These are phyloP conservation scores for Lasiommata megera DNA, from an alignment of 2,888 invertebrate genomes.

Conservation along the genomic window DNA sequence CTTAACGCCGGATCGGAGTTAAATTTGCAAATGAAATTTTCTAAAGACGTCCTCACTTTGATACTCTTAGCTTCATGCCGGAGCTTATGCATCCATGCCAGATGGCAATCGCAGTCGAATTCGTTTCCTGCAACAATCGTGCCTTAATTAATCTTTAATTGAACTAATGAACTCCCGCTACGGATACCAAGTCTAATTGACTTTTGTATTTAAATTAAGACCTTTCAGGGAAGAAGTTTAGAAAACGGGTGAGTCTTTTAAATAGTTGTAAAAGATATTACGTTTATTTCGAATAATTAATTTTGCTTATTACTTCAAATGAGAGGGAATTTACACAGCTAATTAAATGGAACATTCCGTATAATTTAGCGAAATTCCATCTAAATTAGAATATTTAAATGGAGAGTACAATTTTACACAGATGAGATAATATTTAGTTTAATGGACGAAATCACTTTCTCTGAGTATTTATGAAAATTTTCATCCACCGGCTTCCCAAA, in stretches of 20 bases:
- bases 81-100: slow-evolving; percentile 90
- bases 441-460: no score
- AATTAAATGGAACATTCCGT: slow-evolving; percentile 4
- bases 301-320: slow-evolving; percentile 11
- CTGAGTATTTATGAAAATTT: no score
- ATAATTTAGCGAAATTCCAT: background rate
- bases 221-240: slow-evolving; percentile 3
- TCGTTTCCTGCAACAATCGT: slow-evolving; percentile 87
- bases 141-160: slow-evolving; percentile 34
- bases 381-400: background rate
- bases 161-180: slow-evolving; percentile 25
- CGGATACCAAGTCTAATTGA: slow-evolving; percentile 29
- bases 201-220: slow-evolving; percentile 24
- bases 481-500: no score
- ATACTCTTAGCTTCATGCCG: slow-evolving; percentile 88
- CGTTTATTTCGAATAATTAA: slow-evolving; percentile 16
- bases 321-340: slow-evolving; percentile 12
- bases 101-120: slow-evolving; percentile 91
- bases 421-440: no score
- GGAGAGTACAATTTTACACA: background rate
- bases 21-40: slow-evolving; percentile 87
- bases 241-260: slow-evolving; percentile 4
- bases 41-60: slow-evolving; percentile 85
- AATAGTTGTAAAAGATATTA: slow-evolving; percentile 13
- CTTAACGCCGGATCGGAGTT: slow-evolving; percentile 67